A percentile compares a stretch with the other conserved stretches of the same genome.
These are phyloP conservation scores for Callipepla squamata DNA, from an alignment of 2,113 vertebrate species.

Conservation along the genomic window DNA sequence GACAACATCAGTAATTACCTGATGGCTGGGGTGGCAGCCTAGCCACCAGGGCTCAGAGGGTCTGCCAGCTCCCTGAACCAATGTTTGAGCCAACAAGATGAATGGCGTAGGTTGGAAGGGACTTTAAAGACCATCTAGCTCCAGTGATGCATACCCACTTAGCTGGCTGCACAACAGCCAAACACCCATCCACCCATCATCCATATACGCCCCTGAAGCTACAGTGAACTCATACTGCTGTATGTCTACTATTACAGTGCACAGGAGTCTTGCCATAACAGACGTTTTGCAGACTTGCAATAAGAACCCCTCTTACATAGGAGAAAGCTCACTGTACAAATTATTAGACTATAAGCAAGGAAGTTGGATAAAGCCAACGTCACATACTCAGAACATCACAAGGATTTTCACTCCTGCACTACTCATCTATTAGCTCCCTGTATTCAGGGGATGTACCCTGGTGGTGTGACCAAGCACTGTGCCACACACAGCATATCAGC, in stretches of 20 bases:
- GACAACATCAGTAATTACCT: neutral
- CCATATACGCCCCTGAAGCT: neutral
- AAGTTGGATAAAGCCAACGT: neutral
- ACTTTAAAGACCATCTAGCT: no score
- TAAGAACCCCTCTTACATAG: neutral
- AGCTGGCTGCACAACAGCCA: neutral
- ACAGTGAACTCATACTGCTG: neutral
- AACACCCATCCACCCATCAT: neutral
- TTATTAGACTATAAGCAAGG: neutral
- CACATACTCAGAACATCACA: neutral
- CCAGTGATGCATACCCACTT: neutral
- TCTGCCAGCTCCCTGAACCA: accelerated
- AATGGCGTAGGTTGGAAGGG: neutral
- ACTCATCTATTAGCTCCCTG: neutral
- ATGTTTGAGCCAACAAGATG: neutral
- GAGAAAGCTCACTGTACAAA: neutral
- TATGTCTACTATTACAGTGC: neutral
- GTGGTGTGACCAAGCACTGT: neutral
- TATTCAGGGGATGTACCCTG: neutral
- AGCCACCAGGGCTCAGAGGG: neutral
- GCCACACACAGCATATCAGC: neutral
- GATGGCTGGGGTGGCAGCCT: accelerated
- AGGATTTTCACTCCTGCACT: neutral
- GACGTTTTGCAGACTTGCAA: neutral
- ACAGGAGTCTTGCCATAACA: neutral